These are phyloP conservation scores for Protodeltote pygarga DNA, from an alignment of 2,888 invertebrate species.

Conservation along the genomic window DNA sequence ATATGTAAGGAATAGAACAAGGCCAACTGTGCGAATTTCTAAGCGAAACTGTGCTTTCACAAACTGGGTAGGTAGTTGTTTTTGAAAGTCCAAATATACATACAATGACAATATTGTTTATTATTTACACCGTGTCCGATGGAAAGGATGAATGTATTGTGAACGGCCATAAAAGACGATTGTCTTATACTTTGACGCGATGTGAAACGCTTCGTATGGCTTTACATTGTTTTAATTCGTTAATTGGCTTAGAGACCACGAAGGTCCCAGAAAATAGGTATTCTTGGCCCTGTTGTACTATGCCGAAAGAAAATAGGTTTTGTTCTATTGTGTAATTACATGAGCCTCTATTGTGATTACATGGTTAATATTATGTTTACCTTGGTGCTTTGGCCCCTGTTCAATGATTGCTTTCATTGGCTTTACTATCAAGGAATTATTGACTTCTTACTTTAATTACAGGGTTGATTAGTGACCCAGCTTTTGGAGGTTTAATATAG, in stretches of 20 bases:
- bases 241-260: constrained; percentile 50
- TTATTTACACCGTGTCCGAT: constrained; percentile 55
- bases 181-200: constrained; percentile 51
- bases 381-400: constrained; percentile 25
- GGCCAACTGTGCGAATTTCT: constrained; percentile 13
- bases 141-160: constrained; percentile 51
- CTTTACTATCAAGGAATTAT: constrained; percentile 24
- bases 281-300: constrained; percentile 34
- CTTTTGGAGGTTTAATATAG: constrained; percentile 9
- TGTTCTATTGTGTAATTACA: constrained; percentile 47
- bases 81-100: constrained; percentile 47
- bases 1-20: constrained; percentile 15
- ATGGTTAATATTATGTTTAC: constrained; percentile 39
- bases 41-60: constrained; percentile 39
- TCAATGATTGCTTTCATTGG: constrained; percentile 19
- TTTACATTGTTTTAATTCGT: constrained; percentile 62
- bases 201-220: constrained; percentile 61
- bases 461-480: constrained; percentile 28
- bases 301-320: constrained; percentile 44
- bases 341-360: constrained; percentile 23
- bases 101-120: constrained; percentile 60
- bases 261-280: constrained; percentile 44
- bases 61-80: constrained; percentile 14
- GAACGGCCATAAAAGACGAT: constrained; percentile 55
- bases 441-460: constrained; percentile 17